Base-by-base conservation (phyloP, 1,140 invertebrate genomes). In the Drosophila mayri region DNA sequence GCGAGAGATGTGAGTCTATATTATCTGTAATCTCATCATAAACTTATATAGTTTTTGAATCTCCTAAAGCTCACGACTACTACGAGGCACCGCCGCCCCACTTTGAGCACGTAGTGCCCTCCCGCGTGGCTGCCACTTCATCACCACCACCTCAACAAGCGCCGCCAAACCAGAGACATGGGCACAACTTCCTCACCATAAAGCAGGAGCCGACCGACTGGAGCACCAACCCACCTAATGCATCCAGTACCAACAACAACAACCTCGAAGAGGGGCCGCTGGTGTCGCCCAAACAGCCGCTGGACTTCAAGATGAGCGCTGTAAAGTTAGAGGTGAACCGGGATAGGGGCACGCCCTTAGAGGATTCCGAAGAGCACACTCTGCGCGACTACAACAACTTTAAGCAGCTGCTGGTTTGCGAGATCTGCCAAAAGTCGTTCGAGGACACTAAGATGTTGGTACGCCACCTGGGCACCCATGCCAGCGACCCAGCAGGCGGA, bases 401-500 rank as follows among this genome's bases (percentile, higher is more conserved):
- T 18, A 90, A 90, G 22, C 96, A 90, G 30, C 95, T 96, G 40
- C 92, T 97, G 58, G 96, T 96, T 5, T 97, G 96, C 90, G 96
- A 97, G 92, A 94, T 97, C 87, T 97, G 96, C 90, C 96, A 96
- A 90, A 96, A 97, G 94, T 96, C 96, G 16, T 97, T 97, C 91
- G 96, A 95, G 57, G 94, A 96, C 81, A 96, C 96, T 59, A 96
- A 95, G 14, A 95, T 96, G 70, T 96, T 96, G 95, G 96, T 97
- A 40, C 94, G 95, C 61, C 96, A 97, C 91, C 95, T 97, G 91
- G 96, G 97, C 92, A 95, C 95, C 7, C 96, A 96, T 88, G 78
- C 82, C 9, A 55, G 65, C 93, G 95, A 35, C 94, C 71, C 79
- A 12, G 18, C 54, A 11, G n/a, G 30, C 32, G 41, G 64, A 18